These are phyloP conservation scores for Ferrisia virgata DNA, from an alignment of 2,888 invertebrate species.

Conservation along the genomic window DNA sequence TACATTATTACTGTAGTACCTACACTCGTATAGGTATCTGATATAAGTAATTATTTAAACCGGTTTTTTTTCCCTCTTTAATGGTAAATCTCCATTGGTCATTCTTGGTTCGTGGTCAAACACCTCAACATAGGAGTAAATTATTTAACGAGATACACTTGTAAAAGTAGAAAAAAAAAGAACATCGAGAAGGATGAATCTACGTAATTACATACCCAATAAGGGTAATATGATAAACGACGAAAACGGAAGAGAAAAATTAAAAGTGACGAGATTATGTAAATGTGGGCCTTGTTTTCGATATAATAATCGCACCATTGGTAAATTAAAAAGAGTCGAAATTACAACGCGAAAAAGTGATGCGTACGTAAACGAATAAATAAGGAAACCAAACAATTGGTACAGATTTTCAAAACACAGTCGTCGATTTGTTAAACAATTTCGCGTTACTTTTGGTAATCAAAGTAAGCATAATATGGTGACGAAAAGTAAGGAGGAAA, in stretches of 20 bases:
- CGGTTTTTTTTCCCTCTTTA: slow-evolving; percentile 14
- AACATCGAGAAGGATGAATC: no score
- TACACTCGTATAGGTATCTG: not conserved
- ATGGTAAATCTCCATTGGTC: slow-evolving; percentile 16
- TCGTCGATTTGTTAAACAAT: not conserved
- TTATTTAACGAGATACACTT: slow-evolving; percentile 15
- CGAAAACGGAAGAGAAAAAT: not conserved
- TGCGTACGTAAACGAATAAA: not conserved
- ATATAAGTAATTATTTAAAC: slow-evolving; percentile 24
- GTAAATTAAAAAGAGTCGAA: not conserved
- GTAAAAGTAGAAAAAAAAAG: no score
- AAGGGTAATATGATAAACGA: not conserved
- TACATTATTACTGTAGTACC: not conserved
- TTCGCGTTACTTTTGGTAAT: not conserved
- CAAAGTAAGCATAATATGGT: no score
- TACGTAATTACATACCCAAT: not conserved
- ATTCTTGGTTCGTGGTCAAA: slow-evolving; percentile 23
- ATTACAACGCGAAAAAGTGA: not conserved
- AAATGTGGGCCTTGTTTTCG: not conserved
- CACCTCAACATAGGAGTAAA: not conserved
- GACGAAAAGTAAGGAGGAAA: not conserved
- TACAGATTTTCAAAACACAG: not conserved
- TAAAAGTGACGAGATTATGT: not conserved
- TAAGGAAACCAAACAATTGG: not conserved
- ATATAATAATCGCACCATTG: not conserved